Percentiles rank a stretch among this genome's conserved stretches.
These are phyloP conservation scores for Neria commutata DNA, from an alignment of 2,888 invertebrate species.

Conservation along the genomic window DNA sequence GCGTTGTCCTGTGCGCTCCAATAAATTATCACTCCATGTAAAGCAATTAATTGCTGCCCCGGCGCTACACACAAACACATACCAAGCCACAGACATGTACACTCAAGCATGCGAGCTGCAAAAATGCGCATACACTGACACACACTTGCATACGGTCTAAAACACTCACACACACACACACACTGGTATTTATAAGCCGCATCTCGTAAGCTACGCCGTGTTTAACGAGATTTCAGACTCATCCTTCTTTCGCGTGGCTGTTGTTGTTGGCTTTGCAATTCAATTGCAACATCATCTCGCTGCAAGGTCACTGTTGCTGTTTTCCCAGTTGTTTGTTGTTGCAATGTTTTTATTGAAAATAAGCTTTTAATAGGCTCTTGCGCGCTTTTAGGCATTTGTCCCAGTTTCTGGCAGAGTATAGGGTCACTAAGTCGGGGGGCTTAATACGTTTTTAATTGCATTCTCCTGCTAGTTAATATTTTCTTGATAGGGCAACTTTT, in stretches of 20 bases:
- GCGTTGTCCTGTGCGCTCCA: conserved; percentile 52
- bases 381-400: no score
- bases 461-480: no score
- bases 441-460: no score
- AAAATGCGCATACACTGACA: no score
- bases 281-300: no score
- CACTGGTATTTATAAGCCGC: background rate
- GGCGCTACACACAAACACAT: background rate
- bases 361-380: no score
- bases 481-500: no score
- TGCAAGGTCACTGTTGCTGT: conserved; percentile 7
- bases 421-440: no score
- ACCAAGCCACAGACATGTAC: background rate
- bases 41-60: conserved; percentile 57
- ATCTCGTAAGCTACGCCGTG: conserved; percentile 42
- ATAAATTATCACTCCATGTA: conserved; percentile 60
- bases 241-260: no score
- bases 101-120: no score
- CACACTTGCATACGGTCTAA: no score
- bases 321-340: conserved; percentile 42
- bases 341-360: conserved; percentile 39
- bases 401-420: no score
- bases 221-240: conserved; percentile 59
- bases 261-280: conserved; percentile 43
- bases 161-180: conserved; percentile 22